These are phyloP conservation scores for Spinibarbus caldwelli DNA, from an alignment of 2,797 vertebrate genomes.

Conservation along the genomic window DNA sequence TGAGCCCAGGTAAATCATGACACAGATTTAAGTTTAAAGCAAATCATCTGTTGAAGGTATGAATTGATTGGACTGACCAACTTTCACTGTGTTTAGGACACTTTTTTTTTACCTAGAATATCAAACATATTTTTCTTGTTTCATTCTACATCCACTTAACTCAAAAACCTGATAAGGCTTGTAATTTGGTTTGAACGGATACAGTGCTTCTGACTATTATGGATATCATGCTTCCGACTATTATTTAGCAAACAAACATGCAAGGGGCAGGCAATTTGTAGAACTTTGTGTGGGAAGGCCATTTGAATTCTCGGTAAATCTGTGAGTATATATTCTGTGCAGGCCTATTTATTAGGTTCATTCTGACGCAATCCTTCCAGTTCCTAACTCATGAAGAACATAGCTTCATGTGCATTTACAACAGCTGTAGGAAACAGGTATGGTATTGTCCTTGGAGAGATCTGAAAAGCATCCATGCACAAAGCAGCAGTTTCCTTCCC, in stretches of 20 bases:
- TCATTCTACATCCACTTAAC: not conserved
- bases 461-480: not conserved
- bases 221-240: not conserved
- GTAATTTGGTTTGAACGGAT: not conserved
- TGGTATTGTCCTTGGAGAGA: not conserved
- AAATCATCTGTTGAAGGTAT: not conserved
- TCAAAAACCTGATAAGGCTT: not conserved
- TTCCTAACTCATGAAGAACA: not conserved
- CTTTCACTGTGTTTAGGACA: not conserved
- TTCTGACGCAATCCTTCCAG: not conserved
- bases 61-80: not conserved
- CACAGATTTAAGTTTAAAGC: not conserved
- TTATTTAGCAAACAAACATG: not conserved
- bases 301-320: constrained; percentile 10
- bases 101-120: not conserved
- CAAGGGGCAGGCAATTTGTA: not conserved
- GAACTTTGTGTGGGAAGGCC: not conserved
- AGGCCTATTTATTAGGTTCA: not conserved
- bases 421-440: not conserved
- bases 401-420: not conserved
- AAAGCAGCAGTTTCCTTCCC: constrained; percentile 19
- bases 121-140: not conserved
- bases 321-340: not conserved
- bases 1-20: not conserved
- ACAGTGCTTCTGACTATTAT: not conserved